Evolutionary conservation across 2,888 invertebrate species (phyloP).

Genomic region (Stenotaenia linearis): DNA sequence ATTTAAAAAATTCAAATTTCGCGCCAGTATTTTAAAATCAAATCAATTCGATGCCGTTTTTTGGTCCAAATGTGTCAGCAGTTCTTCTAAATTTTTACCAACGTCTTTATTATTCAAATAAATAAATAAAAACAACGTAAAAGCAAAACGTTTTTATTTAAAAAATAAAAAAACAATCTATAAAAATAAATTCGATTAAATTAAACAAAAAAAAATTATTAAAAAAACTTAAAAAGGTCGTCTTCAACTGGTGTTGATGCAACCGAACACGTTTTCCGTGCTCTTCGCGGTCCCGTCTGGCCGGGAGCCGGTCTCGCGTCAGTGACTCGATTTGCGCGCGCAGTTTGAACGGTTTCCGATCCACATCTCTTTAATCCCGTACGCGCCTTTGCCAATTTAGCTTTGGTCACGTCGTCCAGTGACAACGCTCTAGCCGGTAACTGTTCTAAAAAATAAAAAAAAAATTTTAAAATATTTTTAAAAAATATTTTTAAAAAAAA

Average conservation of each 20-base stretch:
- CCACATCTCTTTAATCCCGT: background rate
- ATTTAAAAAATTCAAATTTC: no score
- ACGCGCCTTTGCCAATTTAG: background rate
- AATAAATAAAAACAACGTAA: no score
- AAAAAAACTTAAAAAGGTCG: no score
- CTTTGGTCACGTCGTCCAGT: background rate
- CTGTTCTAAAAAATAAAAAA: no score
- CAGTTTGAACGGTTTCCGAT: background rate
- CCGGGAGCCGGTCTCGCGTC: background rate
- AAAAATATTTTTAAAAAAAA: background rate
- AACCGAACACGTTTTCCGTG: background rate
- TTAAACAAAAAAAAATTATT: no score
- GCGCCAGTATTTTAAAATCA: no score
- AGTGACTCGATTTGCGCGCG: background rate
- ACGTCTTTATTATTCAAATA: no score
- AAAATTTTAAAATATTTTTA: background rate
- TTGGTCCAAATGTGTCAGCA: no score
- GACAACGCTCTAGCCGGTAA: background rate
- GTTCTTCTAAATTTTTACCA: no score
- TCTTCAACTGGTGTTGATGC: background rate
- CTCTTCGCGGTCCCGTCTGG: background rate
- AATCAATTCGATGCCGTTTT: no score
- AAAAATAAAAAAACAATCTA: background rate
- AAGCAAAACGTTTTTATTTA: no score
- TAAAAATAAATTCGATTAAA: no score